These are phyloP conservation scores for Mesoclemmys tuberculata DNA, from an alignment of 2,113 vertebrate species.

Conservation along the genomic window DNA sequence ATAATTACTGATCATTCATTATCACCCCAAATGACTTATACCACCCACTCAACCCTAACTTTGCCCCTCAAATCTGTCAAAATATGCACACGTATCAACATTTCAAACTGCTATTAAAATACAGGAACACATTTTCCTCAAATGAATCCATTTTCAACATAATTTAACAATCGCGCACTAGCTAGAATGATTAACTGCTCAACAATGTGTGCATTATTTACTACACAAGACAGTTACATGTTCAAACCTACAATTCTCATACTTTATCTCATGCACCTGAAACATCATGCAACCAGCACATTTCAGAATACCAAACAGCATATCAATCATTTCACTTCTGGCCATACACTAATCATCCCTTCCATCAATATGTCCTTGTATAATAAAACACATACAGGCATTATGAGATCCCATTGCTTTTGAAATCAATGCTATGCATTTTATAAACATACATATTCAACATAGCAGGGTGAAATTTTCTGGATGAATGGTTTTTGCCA, in stretches of 20 bases:
- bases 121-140: slow-evolving; percentile 53
- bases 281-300: background rate
- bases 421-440: background rate
- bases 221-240: background rate
- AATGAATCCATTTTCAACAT: slow-evolving; percentile 64
- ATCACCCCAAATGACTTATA: slow-evolving; percentile 55
- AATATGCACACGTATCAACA: slow-evolving; percentile 62
- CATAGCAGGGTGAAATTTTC: background rate
- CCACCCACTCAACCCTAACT: slow-evolving; percentile 70
- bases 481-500: background rate
- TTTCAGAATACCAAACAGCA: background rate
- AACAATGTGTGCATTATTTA: slow-evolving; percentile 24
- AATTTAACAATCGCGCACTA: slow-evolving; percentile 62
- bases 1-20: slow-evolving; percentile 66
- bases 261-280: accelerated
- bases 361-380: background rate
- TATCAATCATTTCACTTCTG: background rate
- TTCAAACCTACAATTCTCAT: background rate
- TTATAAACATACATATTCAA: background rate
- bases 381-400: background rate
- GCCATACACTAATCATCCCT: background rate
- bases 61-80: slow-evolving; percentile 67
- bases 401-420: background rate
- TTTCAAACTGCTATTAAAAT: slow-evolving; percentile 48
- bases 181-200: slow-evolving; percentile 54